These are phyloP conservation scores for Psilopogon haemacephalus DNA, from an alignment of 2,113 vertebrate genomes.

Conservation along the genomic window DNA sequence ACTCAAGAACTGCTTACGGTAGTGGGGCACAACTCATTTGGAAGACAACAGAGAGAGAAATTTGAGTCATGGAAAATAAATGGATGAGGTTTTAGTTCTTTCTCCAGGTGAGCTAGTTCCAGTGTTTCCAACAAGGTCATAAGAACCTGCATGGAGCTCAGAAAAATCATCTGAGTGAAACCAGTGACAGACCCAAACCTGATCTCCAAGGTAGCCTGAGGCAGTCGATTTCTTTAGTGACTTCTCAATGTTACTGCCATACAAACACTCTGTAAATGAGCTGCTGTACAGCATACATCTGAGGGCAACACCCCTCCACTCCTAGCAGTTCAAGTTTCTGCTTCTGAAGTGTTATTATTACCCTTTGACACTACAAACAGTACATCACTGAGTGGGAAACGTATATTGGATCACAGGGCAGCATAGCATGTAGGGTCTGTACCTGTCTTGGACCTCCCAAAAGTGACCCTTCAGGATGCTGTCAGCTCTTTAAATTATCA, in stretches of 20 bases:
- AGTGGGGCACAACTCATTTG: not conserved
- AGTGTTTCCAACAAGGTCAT: not conserved
- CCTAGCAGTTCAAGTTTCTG: not conserved
- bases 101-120: not conserved
- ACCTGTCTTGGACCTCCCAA: not conserved
- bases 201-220: not conserved
- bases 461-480: not conserved
- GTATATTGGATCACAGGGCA: not conserved
- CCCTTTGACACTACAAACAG: not conserved
- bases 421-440: not conserved
- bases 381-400: not conserved
- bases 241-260: not conserved
- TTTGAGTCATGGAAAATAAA: not conserved
- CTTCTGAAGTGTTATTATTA: not conserved
- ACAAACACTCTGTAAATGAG: not conserved
- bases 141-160: not conserved
- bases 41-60: not conserved
- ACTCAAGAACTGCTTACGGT: not conserved
- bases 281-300: not conserved
- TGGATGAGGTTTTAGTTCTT: not conserved
- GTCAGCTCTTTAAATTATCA: not conserved
- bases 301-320: accelerated
- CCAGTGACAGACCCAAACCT: not conserved
- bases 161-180: not conserved
- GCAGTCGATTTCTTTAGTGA: not conserved